These are phyloP conservation scores for Pempheris klunzingeri DNA, from an alignment of 2,797 vertebrate species.

Conservation along the genomic window DNA sequence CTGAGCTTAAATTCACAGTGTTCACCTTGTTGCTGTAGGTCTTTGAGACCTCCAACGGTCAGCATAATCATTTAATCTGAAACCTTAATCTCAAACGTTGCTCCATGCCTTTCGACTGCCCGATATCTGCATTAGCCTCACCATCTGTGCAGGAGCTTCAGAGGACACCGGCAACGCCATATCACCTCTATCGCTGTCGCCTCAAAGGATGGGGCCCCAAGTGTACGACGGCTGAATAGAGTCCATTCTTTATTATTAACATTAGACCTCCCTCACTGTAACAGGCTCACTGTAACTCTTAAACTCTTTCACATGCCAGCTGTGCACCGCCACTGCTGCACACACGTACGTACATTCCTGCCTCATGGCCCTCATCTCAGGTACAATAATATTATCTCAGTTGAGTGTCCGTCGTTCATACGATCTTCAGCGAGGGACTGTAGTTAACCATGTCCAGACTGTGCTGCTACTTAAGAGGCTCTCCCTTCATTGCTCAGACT, in stretches of 20 bases:
- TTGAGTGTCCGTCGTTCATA: constrained; percentile 56
- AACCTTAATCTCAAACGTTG: constrained; percentile 19
- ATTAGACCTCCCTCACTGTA: constrained; percentile 45
- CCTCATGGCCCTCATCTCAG: constrained; percentile 46
- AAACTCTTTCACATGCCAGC: constrained; percentile 13
- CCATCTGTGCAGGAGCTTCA: constrained; percentile 40
- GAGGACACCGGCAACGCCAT: constrained; percentile 54
- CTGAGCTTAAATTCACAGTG: constrained; percentile 15
- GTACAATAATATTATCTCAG: constrained; percentile 74
- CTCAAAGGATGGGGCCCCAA: constrained; percentile 39
- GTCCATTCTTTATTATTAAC: constrained; percentile 49
- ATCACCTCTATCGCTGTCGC: constrained; percentile 53
- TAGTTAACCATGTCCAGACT: constrained; percentile 73
- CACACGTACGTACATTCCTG: constrained; percentile 35
- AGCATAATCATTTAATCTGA: constrained; percentile 47
- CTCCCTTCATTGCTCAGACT: constrained; percentile 51
- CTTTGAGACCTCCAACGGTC: constrained; percentile 22
- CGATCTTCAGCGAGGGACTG: constrained; percentile 60
- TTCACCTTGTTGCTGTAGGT: constrained; percentile 21
- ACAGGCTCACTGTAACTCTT: constrained; percentile 14
- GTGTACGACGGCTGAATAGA: constrained; percentile 50
- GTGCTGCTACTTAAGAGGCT: constrained; percentile 54
- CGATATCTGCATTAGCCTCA: constrained; percentile 31
- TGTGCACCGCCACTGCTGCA: constrained; percentile 7
- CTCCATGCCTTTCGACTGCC: constrained; percentile 34